These are phyloP conservation scores for Trimorus sp. DNA, from an alignment of 2,888 invertebrate species.

Conservation along the genomic window DNA sequence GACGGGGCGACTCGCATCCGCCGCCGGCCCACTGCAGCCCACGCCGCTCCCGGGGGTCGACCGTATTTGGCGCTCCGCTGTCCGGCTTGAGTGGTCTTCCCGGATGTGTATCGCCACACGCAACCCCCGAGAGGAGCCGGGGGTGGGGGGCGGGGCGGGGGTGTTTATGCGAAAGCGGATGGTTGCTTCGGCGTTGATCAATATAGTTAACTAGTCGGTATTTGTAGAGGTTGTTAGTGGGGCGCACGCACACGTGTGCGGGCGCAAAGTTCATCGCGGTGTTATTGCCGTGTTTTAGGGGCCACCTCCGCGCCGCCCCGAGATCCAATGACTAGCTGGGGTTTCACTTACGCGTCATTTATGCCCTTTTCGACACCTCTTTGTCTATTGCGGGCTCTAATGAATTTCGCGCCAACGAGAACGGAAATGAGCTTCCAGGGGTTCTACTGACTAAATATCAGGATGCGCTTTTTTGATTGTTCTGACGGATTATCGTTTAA, in stretches of 20 bases:
- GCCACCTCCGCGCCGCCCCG: constrained; percentile 12
- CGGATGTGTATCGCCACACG: too few relatives aligned
- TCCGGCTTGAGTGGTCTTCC: too few relatives aligned
- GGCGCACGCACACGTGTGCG: constrained; percentile 53
- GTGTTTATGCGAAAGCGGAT: constrained; percentile 70
- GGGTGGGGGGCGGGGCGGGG: not conserved
- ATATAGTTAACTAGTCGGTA: constrained; percentile 73
- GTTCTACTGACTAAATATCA: too few relatives aligned
- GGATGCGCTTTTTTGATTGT: too few relatives aligned
- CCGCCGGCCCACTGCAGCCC: too few relatives aligned
- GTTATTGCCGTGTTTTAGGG: constrained; percentile 54
- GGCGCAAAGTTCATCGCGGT: constrained; percentile 52
- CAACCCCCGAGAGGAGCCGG: constrained; percentile 3
- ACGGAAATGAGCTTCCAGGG: too few relatives aligned
- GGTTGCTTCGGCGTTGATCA: constrained; percentile 72
- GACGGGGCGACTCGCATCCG: too few relatives aligned
- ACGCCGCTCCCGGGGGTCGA: too few relatives aligned
- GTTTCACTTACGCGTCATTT: constrained; percentile 51
- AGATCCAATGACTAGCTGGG: constrained; percentile 34
- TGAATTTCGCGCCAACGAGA: constrained; percentile 10
- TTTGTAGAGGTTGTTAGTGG: constrained; percentile 68
- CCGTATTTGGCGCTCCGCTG: too few relatives aligned
- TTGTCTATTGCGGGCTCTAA: constrained; percentile 15
- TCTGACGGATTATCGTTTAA: too few relatives aligned
- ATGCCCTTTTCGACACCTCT: constrained; percentile 58